These are phyloP conservation scores for Chiroxiphia lanceolata DNA, from an alignment of 2,797 vertebrate species.

Conservation along the genomic window DNA sequence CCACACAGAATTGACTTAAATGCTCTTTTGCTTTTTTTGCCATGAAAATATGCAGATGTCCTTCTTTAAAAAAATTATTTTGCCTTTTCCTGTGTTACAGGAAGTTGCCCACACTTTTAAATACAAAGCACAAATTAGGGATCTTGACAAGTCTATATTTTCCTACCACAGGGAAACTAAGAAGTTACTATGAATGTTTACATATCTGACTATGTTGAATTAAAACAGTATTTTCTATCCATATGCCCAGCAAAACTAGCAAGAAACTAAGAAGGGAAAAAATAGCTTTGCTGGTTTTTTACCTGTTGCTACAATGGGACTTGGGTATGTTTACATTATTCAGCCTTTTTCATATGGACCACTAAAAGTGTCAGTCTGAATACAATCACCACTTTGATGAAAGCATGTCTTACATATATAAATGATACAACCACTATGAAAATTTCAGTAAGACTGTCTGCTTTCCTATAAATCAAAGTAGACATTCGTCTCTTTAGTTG, in stretches of 20 bases:
- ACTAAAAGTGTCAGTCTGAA: neutral
- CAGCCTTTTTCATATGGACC: neutral
- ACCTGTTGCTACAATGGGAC: neutral
- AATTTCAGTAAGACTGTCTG: constrained; percentile 35
- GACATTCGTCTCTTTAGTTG: constrained; percentile 26
- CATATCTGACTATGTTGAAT: neutral
- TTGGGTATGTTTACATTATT: neutral
- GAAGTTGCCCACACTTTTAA: constrained; percentile 74
- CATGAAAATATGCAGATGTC: constrained; percentile 70
- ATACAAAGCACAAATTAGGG: constrained; percentile 73
- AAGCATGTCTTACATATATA: constrained; percentile 3
- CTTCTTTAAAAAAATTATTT: constrained; percentile 45
- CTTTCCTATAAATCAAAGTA: constrained; percentile 1
- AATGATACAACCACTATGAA: constrained; percentile 21
- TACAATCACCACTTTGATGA: neutral
- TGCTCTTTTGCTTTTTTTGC: neutral
- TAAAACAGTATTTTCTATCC: neutral
- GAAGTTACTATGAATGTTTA: constrained; percentile 45
- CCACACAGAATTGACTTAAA: constrained; percentile 56
- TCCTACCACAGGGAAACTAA: constrained; percentile 69
- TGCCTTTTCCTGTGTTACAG: constrained; percentile 71
- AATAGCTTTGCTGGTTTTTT: neutral
- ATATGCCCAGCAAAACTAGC: neutral
- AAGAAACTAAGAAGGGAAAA: neutral
- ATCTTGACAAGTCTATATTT: constrained; percentile 71